phyloP scores from a whole-genome alignment of 64 coral and sea anemone species.

The Cladopsammia gracilis region DNA sequence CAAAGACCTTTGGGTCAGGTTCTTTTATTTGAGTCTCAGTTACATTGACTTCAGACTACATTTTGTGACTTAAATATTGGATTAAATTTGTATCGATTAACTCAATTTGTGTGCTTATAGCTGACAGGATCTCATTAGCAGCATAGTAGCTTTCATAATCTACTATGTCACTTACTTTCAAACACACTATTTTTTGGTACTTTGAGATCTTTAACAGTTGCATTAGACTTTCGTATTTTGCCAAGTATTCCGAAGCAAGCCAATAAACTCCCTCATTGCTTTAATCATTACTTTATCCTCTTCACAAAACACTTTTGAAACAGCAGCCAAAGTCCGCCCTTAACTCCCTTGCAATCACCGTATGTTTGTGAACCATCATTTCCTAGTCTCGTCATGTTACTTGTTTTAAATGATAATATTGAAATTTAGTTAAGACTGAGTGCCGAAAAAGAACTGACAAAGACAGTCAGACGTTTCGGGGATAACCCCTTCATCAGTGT shows the following conservation, averaged over 20 bases:
- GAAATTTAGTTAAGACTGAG: no score
- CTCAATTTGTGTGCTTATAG: constrained; percentile 21
- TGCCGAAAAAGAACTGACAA: no score
- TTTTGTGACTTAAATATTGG: no score
- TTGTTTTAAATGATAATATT: no score
- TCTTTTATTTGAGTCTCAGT: no score
- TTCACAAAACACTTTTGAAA: constrained; percentile 19
- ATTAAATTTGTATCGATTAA: no score
- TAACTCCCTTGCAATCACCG: constrained; percentile 4
- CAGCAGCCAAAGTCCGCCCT: constrained; percentile 10
- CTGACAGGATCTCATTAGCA: constrained; percentile 42
- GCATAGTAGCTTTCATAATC: constrained; percentile 49
- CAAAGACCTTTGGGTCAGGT: no score
- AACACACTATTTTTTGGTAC: constrained; percentile 23
- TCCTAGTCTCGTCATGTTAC: constrained; percentile 16
- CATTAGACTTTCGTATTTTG: constrained; percentile 34
- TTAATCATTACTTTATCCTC: constrained; percentile 15
- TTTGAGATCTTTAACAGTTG: constrained; percentile 25
- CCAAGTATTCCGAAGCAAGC: constrained; percentile 1
- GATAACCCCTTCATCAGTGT: no score
- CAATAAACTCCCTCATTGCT: constrained; percentile 59
- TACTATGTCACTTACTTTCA: constrained; percentile 25
- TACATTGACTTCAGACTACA: no score
- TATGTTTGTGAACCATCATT: constrained; percentile 40
- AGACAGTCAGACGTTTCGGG: no score